Conservation (phyloP, 2,113 vertebrate genomes). For the Microtus oregoni region DNA sequence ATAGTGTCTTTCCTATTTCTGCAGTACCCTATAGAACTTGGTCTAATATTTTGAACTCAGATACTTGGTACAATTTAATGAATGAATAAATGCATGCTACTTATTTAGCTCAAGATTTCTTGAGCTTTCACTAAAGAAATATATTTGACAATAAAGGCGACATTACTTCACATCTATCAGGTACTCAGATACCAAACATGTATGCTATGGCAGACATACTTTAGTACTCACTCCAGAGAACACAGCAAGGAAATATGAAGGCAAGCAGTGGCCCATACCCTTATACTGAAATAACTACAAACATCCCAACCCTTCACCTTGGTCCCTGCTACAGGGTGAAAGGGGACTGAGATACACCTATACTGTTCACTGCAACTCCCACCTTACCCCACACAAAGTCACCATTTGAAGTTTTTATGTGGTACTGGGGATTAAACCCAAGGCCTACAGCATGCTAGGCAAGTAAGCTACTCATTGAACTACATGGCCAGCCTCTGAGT, state of each 20-base stretch:
- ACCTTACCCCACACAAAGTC: background rate
- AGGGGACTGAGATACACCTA: background rate
- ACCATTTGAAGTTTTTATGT: background rate
- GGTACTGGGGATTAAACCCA: background rate
- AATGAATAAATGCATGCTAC: conserved; percentile 19
- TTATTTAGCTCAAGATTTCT: background rate
- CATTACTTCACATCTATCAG: background rate
- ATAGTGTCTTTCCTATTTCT: background rate
- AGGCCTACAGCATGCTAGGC: background rate
- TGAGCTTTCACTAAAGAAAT: conserved; percentile 38
- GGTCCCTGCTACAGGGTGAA: background rate
- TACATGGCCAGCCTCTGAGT: background rate
- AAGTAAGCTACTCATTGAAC: background rate
- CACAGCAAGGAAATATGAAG: background rate
- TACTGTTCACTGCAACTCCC: background rate
- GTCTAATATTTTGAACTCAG: conserved; percentile 34
- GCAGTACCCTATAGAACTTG: background rate
- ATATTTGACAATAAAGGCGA: conserved; percentile 23
- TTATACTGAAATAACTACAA: background rate
- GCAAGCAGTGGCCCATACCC: background rate
- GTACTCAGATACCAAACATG: background rate
- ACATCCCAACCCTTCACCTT: background rate
- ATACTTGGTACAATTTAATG: background rate
- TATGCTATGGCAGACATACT: background rate
- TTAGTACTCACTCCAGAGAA: conserved; percentile 21